Base-by-base conservation (phyloP, 2,888 invertebrate species). In the Atherix ibis region DNA sequence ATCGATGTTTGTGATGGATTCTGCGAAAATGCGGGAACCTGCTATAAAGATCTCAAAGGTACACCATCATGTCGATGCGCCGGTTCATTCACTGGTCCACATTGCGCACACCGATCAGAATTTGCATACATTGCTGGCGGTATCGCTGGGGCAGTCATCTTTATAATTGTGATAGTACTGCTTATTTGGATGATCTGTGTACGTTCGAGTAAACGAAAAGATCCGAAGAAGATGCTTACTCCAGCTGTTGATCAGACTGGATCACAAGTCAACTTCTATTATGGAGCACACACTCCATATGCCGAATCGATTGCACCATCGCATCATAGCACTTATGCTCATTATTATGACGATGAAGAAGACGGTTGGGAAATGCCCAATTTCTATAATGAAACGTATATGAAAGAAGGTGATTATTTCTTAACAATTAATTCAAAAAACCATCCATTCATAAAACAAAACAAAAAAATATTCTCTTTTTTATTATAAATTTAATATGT, bases 311-410 rank as follows among this genome's bases (percentile, higher is more conserved):
- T 91, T 47, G 91, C 91, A 1, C 91, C 91, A 2, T 89, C 89
- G 5, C 91, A 91, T 60, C 91, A 91, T 54, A 89, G 88, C 31
- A 91, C 91, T 0, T 91, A 91, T 58, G 91, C 91, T 4, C 91
- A 91, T 56, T 91, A 91, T 58, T 91, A 91, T 48, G 89, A 91
- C 53, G 89, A 91, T 48, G 91, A 91, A 54, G 91, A 91, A 60
- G 91, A 91, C 49, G 91, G 89, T 30, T 91, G 91, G 91, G 91
- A 91, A 56, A 91, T 91, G 91, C 91, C 91, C 0, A 91, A 91
- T 62, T 91, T 91, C 62, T 91, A 91, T 64, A 89, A 89, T 57
- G 91, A 91, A 63, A 88, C 89, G 2, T 91, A 91, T 54, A 88
- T 91, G 88, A 91, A 91, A 64, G 87, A 87, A 66, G 75, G 60